These are phyloP conservation scores for Chelon auratus DNA, from an alignment of 2,797 vertebrate genomes.

Conservation along the genomic window DNA sequence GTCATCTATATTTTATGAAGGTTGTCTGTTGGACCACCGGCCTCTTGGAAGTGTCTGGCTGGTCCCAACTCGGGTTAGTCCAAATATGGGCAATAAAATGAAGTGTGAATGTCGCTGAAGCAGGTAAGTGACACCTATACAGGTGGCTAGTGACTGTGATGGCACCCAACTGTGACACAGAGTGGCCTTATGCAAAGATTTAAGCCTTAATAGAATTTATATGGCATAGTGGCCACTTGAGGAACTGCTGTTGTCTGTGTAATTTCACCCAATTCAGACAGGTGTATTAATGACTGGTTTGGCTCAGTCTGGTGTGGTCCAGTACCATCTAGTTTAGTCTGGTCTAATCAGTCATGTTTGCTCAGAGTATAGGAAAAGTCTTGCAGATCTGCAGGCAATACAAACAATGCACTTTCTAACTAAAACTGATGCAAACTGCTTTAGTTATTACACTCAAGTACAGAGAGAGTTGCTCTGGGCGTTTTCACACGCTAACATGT, in stretches of 20 bases:
- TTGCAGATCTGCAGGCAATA: neutral
- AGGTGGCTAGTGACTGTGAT: too few relatives aligned
- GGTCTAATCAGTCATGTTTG: neutral
- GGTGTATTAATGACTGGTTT: neutral
- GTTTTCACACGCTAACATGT: constrained; percentile 16
- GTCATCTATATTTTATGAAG: too few relatives aligned
- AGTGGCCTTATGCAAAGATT: too few relatives aligned
- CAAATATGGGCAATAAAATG: too few relatives aligned
- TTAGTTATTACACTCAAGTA: neutral
- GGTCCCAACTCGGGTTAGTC: too few relatives aligned
- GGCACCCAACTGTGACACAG: too few relatives aligned
- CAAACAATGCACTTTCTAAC: neutral
- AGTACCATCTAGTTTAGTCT: neutral
- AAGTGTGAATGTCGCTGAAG: too few relatives aligned
- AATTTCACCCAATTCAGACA: neutral
- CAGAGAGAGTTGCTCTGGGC: constrained; percentile 6
- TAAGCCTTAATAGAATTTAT: too few relatives aligned
- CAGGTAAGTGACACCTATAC: too few relatives aligned
- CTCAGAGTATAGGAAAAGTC: neutral
- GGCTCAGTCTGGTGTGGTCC: neutral
- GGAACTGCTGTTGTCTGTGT: neutral
- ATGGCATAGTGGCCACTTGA: too few relatives aligned
- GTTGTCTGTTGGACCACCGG: too few relatives aligned
- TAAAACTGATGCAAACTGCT: neutral
- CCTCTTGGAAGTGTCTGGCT: too few relatives aligned